Conservation (phyloP, 2,888 invertebrate species). For the Bellardia bayeri region DNA sequence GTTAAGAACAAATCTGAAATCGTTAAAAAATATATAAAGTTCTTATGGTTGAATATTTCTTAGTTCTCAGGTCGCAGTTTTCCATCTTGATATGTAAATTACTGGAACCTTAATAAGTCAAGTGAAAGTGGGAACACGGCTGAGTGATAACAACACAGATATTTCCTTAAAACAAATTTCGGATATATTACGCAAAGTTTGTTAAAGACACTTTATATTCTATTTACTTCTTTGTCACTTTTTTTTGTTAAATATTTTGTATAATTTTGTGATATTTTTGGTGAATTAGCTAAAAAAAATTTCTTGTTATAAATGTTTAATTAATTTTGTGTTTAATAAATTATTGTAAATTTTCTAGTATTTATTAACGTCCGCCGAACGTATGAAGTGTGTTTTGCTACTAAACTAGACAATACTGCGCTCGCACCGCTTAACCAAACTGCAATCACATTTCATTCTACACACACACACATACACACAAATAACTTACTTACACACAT, state of each 20-base stretch:
- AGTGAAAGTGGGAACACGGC: neutral
- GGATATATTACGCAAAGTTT: neutral
- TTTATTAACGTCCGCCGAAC: slow-evolving; percentile 66
- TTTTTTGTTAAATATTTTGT: neutral
- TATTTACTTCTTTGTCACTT: slow-evolving; percentile 9
- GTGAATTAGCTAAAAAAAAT: neutral
- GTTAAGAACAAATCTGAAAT: neutral
- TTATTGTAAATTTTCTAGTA: slow-evolving; percentile 28
- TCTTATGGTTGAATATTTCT: neutral
- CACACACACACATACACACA: slow-evolving; percentile 24
- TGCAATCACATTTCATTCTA: slow-evolving; percentile 68
- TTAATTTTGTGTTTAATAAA: slow-evolving; percentile 48
- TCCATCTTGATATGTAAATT: neutral
- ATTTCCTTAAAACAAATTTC: slow-evolving; percentile 4
- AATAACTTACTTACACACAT: slow-evolving; percentile 16
- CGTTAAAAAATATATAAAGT: neutral
- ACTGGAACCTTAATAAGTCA: neutral
- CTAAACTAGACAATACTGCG: slow-evolving; percentile 71
- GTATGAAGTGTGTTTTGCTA: slow-evolving; percentile 72
- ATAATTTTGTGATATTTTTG: neutral
- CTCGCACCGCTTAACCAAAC: slow-evolving; percentile 74
- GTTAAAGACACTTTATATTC: slow-evolving; percentile 12
- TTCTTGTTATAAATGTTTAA: slow-evolving; percentile 51
- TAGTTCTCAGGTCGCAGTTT: neutral
- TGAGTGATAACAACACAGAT: slow-evolving; percentile 63